A percentile compares a stretch with the other conserved stretches of the same genome.
phyloP scores from a whole-genome alignment of 2,113 vertebrate genomes.

The Physeter macrocephalus region DNA sequence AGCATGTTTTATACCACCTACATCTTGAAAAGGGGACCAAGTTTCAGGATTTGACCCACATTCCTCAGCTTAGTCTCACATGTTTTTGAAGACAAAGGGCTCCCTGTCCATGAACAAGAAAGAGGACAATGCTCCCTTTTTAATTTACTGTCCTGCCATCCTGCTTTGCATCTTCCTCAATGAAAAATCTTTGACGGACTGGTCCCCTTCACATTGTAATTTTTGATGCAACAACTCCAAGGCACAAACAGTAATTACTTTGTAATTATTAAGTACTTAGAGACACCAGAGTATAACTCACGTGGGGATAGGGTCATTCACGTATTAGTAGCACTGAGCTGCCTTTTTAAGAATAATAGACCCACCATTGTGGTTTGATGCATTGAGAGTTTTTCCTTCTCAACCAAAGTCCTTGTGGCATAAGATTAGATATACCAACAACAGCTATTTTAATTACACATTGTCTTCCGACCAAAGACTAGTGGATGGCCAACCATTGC shows the following conservation, averaged over 20 bases:
- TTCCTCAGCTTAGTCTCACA: background rate
- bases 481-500: background rate
- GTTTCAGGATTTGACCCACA: background rate
- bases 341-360: background rate
- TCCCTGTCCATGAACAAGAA: background rate
- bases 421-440: background rate
- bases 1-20: background rate
- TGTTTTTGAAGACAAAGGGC: background rate
- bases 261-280: background rate
- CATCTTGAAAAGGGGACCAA: background rate
- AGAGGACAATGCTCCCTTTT: background rate
- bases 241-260: background rate
- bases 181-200: background rate
- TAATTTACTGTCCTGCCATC: background rate
- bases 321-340: background rate
- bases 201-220: background rate
- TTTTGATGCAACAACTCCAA: background rate
- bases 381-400: background rate
- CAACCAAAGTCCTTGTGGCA: background rate
- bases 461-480: background rate
- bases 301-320: background rate
- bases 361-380: background rate
- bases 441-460: background rate
- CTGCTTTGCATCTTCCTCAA: background rate
- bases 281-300: background rate